These are phyloP conservation scores for Onychomys leucogaster DNA, from an alignment of 2,797 vertebrate genomes.

Conservation along the genomic window DNA sequence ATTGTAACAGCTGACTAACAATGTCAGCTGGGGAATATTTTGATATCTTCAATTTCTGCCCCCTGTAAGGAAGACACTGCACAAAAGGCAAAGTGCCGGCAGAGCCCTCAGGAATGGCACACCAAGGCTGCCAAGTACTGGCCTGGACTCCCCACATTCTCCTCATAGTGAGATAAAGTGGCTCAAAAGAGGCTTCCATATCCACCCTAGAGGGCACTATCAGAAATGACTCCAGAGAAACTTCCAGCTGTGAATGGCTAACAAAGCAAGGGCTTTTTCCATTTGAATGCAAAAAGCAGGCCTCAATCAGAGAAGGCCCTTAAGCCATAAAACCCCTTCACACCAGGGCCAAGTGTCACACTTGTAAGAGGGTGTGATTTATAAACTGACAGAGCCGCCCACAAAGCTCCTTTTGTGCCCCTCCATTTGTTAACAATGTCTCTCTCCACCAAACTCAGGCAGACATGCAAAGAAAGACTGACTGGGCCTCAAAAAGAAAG, in stretches of 20 bases:
- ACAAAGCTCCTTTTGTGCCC: constrained; percentile 78
- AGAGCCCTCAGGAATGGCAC: constrained; percentile 55
- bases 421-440: constrained; percentile 74
- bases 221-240: constrained; percentile 39
- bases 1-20: constrained; percentile 83
- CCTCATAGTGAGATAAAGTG: constrained; percentile 69
- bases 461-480: constrained; percentile 66
- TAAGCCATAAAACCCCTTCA: constrained; percentile 75
- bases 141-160: constrained; percentile 69
- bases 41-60: constrained; percentile 71
- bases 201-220: constrained; percentile 43
- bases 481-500: constrained; percentile 63
- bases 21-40: constrained; percentile 83
- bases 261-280: constrained; percentile 65
- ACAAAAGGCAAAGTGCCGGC: constrained; percentile 18
- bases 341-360: constrained; percentile 78
- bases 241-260: constrained; percentile 75
- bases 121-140: not conserved
- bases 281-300: constrained; percentile 73
- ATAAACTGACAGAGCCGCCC: constrained; percentile 73
- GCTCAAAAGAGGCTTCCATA: constrained; percentile 71
- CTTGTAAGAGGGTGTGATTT: constrained; percentile 76
- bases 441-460: constrained; percentile 43
- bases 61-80: constrained; percentile 59
- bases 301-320: constrained; percentile 51